Evolutionary conservation across 2,888 invertebrate species (phyloP).

Genomic region (Chrysolina haemoptera): DNA sequence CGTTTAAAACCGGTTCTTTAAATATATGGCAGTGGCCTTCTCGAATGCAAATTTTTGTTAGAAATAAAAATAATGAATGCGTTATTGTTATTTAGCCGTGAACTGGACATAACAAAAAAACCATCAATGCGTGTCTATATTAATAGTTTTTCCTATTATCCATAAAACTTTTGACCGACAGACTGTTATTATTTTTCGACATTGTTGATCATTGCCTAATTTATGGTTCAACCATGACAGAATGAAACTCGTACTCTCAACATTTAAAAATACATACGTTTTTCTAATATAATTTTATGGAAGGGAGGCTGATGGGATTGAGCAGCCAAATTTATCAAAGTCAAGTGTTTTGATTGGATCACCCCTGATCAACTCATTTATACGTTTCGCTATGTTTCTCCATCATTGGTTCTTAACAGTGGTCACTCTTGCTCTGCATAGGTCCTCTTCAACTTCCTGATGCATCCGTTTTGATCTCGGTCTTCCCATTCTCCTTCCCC

Average conservation of each 20-base stretch:
- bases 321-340: too few relatives aligned
- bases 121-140: neutral
- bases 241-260: neutral
- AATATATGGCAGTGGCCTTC: neutral
- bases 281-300: neutral
- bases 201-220: neutral
- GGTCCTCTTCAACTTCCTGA: too few relatives aligned
- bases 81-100: neutral
- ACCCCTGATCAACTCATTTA: too few relatives aligned
- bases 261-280: neutral
- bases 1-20: neutral
- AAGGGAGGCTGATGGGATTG: neutral
- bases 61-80: constrained; percentile 4
- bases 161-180: neutral
- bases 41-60: neutral
- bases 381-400: too few relatives aligned
- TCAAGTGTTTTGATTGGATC: too few relatives aligned
- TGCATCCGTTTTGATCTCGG: too few relatives aligned
- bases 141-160: neutral
- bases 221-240: neutral
- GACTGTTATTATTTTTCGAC: neutral
- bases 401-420: too few relatives aligned
- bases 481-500: too few relatives aligned
- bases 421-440: too few relatives aligned
- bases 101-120: neutral